Evolutionary conservation across 2,797 vertebrate species (phyloP), one percentile per base, ranked within the genome.

Genomic region (Peromyscus melanophrys): DNA sequence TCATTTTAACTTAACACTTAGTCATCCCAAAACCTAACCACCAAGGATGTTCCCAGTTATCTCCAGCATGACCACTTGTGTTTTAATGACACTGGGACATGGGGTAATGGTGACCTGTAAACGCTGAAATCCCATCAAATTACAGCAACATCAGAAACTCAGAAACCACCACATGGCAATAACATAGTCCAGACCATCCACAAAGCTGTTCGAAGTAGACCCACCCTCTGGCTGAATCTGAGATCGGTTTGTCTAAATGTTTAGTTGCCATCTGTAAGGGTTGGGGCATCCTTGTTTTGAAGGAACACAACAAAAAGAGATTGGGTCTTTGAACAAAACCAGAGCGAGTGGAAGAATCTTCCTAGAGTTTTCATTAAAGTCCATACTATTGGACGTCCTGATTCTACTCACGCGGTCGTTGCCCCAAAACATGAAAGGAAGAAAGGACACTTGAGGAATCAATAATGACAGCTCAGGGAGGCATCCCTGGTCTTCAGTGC

Each of bases 261-360:
- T 27, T 34, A 71, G 59, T 67, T 80, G 5, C 46, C 76, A 80
- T 92, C 84, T 93, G n/a, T 80, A 96, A 92, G 61, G 65, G 85
- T 90, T 63, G 82, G 27, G 27, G 27, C 78, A 90, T 82, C 95
- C 89, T 78, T 6, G n/a, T 89, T 96, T 96, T 96, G 63, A 96
- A 96, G 31, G 63, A 92, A 94, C n/a, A 84, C 57, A 82, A 89
- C 19, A 49, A 94, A 86, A 96, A 75, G 27, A 84, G 90, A 75
- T 57, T 94, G 46, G 63, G 46, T 49, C 46, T 31, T 94, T 93
- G 59, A 67, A 84, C 65, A 90, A 78, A 96, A 96, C 63, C 55
- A 73, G 16, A 80, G 63, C 89, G 27, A 67, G 21, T 59, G 57
- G 19, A 96, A 95, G n/a, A 85, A 83, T 49, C 55, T 86, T 82